Evolutionary conservation across 1,140 invertebrate species (phyloP), one percentile per base, ranked within the genome.

Genomic region (Ectropis grisescens): DNA sequence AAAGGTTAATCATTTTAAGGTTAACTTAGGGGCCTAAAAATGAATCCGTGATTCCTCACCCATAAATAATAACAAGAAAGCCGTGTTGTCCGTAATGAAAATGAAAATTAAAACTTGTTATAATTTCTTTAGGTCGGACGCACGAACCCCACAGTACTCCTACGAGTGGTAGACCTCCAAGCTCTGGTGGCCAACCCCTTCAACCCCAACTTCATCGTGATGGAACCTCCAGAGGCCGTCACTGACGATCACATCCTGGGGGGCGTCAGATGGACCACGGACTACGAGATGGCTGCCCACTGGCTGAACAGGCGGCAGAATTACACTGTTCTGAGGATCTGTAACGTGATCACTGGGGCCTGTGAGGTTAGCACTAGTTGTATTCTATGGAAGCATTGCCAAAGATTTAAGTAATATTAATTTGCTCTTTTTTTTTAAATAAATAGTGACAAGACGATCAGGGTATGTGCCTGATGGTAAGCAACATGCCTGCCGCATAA

Each of bases 271-370:
- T 98, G 96, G 92, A 86, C 89, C 10, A 89, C 88, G 15, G 85
- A 88, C 14, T 82, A 83, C 3, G 84, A 90, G 31, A 65, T 96
- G 4, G 85, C 88, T 1, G 88, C 90, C 0, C 88, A 91, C 26
- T 97, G 95, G 93, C 86, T 95, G 70, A 96, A 96, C 56, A 84
- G 96, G 33, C 84, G 92, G 15, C 96, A 98, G 82, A 98, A 96
- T 64, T 67, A 64, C 26, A 68, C 70, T 13, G 64, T 80, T 65
- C 37, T 84, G 6, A 65, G 60, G 30, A 75, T 82, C 15, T 82
- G 65, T 29, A 69, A 82, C 38, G 33, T 78, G 6, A 33, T 56
- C 8, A 69, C 57, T 31, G 27, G 28, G 2, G 11, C 27, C 11
- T 72, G 55, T 28, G 54, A 62, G 48, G 72, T 74, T 36, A 48